Base-by-base conservation (phyloP, 2,113 vertebrate genomes). In the Myrmophylax atrothorax region DNA sequence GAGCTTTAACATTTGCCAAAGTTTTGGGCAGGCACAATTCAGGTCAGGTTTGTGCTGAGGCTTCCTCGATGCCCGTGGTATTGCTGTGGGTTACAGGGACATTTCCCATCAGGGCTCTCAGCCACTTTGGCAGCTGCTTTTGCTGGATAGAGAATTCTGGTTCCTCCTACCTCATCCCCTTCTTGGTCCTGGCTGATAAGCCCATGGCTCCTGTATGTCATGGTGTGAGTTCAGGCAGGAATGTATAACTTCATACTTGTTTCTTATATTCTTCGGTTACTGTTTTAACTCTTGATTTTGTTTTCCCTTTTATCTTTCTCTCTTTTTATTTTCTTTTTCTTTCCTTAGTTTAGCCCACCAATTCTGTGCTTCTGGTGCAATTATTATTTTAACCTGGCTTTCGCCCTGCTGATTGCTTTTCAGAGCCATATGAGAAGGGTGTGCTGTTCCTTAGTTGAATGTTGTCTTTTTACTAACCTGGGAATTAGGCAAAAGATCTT, bases 11-110 rank as follows among this genome's bases (percentile, higher is more conserved):
- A 11, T 28, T 25, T 67, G 17, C 29, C 20, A 29, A 14, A 31
- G 20, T 78, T 44, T 56, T 1, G 3, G 31, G 22, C 8, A 37
- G 0, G 2, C 9, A 37, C 20, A 35, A 3, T 6, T 56, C 11
- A 1, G 38, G 24, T 17, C 23, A 33, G 20, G 42, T 28, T 69
- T 35, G 15, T n/a, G 28, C 67, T 37, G 66, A 29, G 46, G 29
- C 10, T 79, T 68, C 25, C 31, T 50, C 7, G 18, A 23, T 19
- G 29, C 28, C 60, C 20, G 29, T 5, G 55, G 16, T 19, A 11
- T 5, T 46, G 47, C 38, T 14, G 18, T 24, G 23, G 8, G 33
- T 49, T 68, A 35, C 3, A 40, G 37, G 47, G 19, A 58, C 0
- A 1, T 11, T 47, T 58, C 60, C 31, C 19, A 18, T 24, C 10